These are phyloP conservation scores for Lasioglossum figueresi DNA, from an alignment of 2,888 invertebrate species.

Conservation along the genomic window DNA sequence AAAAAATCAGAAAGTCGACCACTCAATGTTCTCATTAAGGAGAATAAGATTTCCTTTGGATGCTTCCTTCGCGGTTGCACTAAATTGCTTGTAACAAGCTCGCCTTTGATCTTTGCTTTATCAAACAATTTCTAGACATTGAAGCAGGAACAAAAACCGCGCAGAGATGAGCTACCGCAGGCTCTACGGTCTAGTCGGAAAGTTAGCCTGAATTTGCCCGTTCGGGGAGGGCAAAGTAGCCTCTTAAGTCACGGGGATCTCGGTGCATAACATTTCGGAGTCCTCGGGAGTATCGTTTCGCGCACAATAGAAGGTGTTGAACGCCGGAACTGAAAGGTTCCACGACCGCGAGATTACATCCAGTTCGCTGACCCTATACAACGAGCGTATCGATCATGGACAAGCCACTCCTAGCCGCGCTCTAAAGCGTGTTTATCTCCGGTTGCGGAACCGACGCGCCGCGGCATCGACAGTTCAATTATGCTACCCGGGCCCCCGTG, in stretches of 20 bases:
- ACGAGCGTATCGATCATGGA: constrained; percentile 37
- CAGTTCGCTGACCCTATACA: constrained; percentile 48
- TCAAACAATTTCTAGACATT: background rate
- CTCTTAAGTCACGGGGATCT: background rate
- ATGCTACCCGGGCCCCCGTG: background rate
- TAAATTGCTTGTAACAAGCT: background rate
- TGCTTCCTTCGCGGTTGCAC: background rate
- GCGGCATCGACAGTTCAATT: constrained; percentile 28
- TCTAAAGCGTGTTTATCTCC: constrained; percentile 43
- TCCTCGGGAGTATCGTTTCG: background rate
- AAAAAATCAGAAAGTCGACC: background rate
- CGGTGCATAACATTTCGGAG: constrained; percentile 8
- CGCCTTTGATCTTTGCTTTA: background rate
- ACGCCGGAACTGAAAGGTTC: constrained; percentile 45
- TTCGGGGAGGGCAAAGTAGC: background rate
- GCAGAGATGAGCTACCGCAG: background rate
- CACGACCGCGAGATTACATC: constrained; percentile 43
- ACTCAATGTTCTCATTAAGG: background rate
- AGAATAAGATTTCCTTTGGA: background rate
- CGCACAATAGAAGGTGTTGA: constrained; percentile 21
- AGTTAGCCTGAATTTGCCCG: background rate
- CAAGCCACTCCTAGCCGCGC: constrained; percentile 43
- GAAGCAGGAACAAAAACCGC: background rate
- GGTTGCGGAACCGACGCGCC: constrained; percentile 24
- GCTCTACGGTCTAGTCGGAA: background rate